These are phyloP conservation scores for Blastomussa wellsi DNA, from an alignment of 92 coral and sea anemone species.

Conservation along the genomic window DNA sequence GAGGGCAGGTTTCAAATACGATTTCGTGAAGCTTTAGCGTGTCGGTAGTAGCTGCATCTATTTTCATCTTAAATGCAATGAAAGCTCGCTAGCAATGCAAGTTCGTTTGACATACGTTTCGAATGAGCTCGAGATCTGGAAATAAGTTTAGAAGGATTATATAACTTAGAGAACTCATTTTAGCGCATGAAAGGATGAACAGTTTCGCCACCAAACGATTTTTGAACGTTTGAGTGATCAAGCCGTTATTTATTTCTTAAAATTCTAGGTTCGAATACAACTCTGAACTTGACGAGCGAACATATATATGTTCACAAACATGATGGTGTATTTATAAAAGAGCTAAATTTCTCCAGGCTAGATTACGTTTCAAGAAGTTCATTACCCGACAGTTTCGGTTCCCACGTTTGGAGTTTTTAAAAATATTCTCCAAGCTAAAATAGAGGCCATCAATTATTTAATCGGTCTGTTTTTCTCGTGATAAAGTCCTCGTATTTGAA, in stretches of 20 bases:
- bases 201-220: background rate
- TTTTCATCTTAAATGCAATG: background rate
- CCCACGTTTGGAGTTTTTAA: background rate
- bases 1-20: background rate
- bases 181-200: background rate
- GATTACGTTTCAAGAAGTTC: background rate
- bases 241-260: background rate
- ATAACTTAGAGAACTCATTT: background rate
- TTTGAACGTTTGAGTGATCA: no score
- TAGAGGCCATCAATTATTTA: constrained; percentile 11
- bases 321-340: no score
- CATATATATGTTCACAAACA: no score
- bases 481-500: background rate
- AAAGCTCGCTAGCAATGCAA: no score
- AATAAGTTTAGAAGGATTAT: background rate
- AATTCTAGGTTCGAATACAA: background rate
- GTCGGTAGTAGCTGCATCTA: background rate
- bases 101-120: background rate
- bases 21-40: background rate
- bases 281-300: background rate
- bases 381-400: background rate
- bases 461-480: background rate
- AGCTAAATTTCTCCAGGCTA: no score
- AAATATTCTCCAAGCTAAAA: background rate
- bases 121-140: no score